Base-by-base conservation (phyloP, 2,797 vertebrate species). In the Phoxinus dragarum region DNA sequence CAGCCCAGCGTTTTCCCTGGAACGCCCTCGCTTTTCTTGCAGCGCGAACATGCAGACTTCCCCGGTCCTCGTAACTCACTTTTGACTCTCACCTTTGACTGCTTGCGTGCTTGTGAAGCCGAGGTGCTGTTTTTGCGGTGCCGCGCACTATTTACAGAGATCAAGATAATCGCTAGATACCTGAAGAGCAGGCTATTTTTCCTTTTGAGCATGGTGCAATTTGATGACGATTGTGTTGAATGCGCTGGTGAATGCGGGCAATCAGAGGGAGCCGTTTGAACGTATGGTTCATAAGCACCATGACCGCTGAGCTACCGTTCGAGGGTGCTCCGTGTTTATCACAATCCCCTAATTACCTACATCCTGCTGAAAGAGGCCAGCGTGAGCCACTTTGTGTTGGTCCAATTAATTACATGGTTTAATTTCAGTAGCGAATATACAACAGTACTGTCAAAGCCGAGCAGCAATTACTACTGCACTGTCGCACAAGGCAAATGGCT, bases 381-480 rank as follows among this genome's bases (percentile, higher is more conserved):
- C 77, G 44, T 69, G 54, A 83, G 68, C 74, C 85, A 84, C 85
- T 87, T 84, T 83, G 64, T 81, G 82, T 85, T 88, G 81, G 77
- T 89, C 86, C 84, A 71, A 87, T 89, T 90, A 90, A 89, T 92
- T 89, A 88, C 86, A 84, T 76, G 75, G 76, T 87, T 44, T 89
- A 89, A 89, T 89, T 86, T 89, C 80, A 88, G 52, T 83, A 79
- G 77, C 75, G 44, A 88, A 86, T 68, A 79, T 82, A 88, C 80
- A 86, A 83, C 80, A 52, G 74, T 88, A 85, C 54, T 87, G 84
- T 85, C 84, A 67, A 77, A 82, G 82, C 78, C 73, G 69, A 85
- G 87, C 49, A 84, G 86, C 85, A 89, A 89, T 90, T 91, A 91
- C 83, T 77, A 72, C 81, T 64, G 80, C 79, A 68, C 86, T 80